Percentiles rank a stretch among this genome's conserved stretches.
Evolutionary conservation across 2,797 vertebrate genomes (phyloP).

Genomic region (Pempheris klunzingeri): DNA sequence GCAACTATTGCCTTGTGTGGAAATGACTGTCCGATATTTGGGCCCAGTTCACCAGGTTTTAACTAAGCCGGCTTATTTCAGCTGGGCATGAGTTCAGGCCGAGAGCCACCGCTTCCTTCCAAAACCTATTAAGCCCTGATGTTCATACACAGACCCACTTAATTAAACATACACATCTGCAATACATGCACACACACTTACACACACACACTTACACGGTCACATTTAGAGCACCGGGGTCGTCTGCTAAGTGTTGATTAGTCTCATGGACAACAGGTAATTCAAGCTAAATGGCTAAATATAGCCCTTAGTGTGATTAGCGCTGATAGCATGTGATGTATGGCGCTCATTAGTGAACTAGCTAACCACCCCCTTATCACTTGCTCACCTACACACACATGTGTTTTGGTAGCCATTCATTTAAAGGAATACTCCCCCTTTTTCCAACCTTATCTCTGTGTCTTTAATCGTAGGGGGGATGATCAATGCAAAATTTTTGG

Average conservation of each 20-base stretch:
- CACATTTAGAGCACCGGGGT: constrained; percentile 26
- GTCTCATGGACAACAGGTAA: constrained; percentile 67
- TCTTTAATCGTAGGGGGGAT: neutral
- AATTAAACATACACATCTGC: constrained; percentile 46
- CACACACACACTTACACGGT: constrained; percentile 13
- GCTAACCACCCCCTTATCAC: constrained; percentile 22
- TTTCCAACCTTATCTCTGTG: constrained; percentile 1
- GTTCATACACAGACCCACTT: constrained; percentile 46
- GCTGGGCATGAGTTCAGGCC: neutral
- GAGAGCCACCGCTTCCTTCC: constrained; percentile 30
- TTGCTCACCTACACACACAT: neutral
- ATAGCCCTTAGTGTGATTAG: constrained; percentile 74
- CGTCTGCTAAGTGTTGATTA: constrained; percentile 74
- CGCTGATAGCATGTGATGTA: constrained; percentile 74
- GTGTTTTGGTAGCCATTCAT: constrained; percentile 17
- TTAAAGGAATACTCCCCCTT: constrained; percentile 31
- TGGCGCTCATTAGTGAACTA: constrained; percentile 72
- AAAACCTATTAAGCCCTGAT: constrained; percentile 31
- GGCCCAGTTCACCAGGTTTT: neutral
- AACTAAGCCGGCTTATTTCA: neutral
- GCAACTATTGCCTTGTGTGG: neutral
- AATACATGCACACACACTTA: constrained; percentile 22
- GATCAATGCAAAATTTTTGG: constrained; percentile 1
- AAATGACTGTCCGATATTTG: neutral
- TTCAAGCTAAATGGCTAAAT: constrained; percentile 77